These are phyloP conservation scores for Varanus komodoensis DNA, from an alignment of 2,113 vertebrate species.

Conservation along the genomic window DNA sequence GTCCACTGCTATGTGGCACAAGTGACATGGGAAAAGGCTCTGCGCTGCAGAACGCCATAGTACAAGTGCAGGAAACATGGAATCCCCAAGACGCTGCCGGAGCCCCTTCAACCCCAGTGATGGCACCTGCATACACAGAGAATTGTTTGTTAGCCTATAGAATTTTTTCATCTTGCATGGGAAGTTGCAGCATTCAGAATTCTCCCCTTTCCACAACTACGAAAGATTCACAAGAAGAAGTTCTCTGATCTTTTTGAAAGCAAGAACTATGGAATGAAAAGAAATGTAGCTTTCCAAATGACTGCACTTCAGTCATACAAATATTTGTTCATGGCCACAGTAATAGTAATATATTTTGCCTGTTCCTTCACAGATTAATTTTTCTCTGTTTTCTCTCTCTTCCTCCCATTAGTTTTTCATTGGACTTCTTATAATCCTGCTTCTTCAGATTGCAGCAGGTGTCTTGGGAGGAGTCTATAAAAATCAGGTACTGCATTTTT, in stretches of 20 bases:
- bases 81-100: too few relatives aligned
- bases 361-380: background rate
- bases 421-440: constrained; percentile 76
- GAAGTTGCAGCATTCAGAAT: background rate
- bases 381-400: background rate
- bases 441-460: constrained; percentile 77
- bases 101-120: too few relatives aligned
- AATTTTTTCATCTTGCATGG: background rate
- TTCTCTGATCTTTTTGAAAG: background rate
- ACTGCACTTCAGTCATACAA: constrained; percentile 14
- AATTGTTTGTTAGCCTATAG: background rate
- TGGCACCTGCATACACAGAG: too few relatives aligned
- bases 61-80: background rate
- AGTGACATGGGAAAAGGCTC: background rate
- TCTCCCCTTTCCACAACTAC: background rate
- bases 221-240: background rate
- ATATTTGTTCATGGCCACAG: background rate
- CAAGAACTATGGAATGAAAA: background rate
- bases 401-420: constrained; percentile 76
- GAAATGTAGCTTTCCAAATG: background rate
- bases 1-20: background rate
- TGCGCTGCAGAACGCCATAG: background rate
- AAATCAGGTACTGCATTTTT: constrained; percentile 68
- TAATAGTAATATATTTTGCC: background rate
- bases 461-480: constrained; percentile 69